Evolutionary conservation across 2,888 invertebrate species (phyloP).

Genomic region (Phymatocera aterrima): DNA sequence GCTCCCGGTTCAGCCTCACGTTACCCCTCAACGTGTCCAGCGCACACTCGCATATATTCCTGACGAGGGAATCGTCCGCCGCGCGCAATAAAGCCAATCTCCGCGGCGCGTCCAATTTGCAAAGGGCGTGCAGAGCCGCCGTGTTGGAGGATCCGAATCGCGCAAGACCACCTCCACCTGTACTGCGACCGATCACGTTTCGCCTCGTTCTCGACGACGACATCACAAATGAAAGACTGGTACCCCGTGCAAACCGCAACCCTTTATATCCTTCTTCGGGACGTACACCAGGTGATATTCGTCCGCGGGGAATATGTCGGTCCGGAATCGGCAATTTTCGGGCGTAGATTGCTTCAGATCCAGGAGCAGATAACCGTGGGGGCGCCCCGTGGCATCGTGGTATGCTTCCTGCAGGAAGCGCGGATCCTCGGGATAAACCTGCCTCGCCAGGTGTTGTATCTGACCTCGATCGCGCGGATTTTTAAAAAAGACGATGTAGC

Average conservation of each 20-base stretch:
- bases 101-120: neutral
- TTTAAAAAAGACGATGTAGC: constrained; percentile 43
- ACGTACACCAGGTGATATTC: neutral
- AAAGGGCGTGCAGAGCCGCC: constrained; percentile 1
- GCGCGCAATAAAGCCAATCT: constrained; percentile 5
- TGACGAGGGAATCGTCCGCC: constrained; percentile 6
- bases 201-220: neutral
- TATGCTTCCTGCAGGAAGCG: neutral
- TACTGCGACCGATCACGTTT: neutral
- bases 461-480: neutral
- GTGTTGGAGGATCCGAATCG: neutral
- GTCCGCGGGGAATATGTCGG: too few species aligned
- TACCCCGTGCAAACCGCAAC: neutral
- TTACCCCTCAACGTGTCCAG: constrained; percentile 35
- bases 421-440: neutral
- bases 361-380: neutral
- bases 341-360: constrained; percentile 13
- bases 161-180: neutral
- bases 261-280: neutral
- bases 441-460: neutral
- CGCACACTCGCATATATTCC: constrained; percentile 39
- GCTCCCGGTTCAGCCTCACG: neutral
- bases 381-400: neutral
- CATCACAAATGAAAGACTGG: constrained; percentile 39
- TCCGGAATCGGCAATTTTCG: neutral